Base-by-base conservation (phyloP, 1,140 invertebrate species). In the Chymomyza costata region DNA sequence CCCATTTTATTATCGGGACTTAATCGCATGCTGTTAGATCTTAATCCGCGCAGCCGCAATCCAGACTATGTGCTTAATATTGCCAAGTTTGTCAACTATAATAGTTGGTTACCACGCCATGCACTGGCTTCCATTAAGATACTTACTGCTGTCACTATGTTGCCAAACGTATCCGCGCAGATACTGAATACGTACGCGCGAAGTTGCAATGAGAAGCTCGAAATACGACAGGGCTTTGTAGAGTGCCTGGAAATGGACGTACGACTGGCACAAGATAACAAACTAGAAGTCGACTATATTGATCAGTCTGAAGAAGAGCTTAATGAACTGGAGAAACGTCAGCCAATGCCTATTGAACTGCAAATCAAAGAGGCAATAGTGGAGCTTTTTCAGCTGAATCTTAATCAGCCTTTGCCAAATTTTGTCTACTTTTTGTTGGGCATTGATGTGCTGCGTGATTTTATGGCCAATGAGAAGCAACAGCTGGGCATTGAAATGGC, bases 341-440 rank as follows among this genome's bases (percentile, higher is more conserved):
- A 81, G 66, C 61, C 50, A 63, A 84, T 61, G 28, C 44, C 66
- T 17, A 53, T 55, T 56, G 78, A 57, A 69, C 85, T 86, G 71
- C 87, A 85, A 82, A 90, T 88, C 54, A 93, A 90, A 86, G 90
- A 89, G 78, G 88, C 88, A 10, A 91, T 96, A 44, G 81, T 96
- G 0, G 86, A 90, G 50, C 85, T 97, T 6, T 82, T 97, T 63
- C 90, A 94, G 80, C 89, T 92, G 58, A 92, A 93, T 76, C 87
- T 97, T 34, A 88, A 88, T 2, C 89, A 93, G 39, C 90, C 92
- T 1, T 84, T 92, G 15, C 95, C 95, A 6, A 97, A 97, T 87
- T 85, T 98, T 2, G 90, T 94, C 2, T 95, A 96, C 83, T 95
- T 93, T 83, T 86, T 98, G n/a, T 87, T 97, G 0, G 96, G 95